These are phyloP conservation scores for Pachyseris speciosa DNA, from an alignment of 64 coral and sea anemone species.

Conservation along the genomic window DNA sequence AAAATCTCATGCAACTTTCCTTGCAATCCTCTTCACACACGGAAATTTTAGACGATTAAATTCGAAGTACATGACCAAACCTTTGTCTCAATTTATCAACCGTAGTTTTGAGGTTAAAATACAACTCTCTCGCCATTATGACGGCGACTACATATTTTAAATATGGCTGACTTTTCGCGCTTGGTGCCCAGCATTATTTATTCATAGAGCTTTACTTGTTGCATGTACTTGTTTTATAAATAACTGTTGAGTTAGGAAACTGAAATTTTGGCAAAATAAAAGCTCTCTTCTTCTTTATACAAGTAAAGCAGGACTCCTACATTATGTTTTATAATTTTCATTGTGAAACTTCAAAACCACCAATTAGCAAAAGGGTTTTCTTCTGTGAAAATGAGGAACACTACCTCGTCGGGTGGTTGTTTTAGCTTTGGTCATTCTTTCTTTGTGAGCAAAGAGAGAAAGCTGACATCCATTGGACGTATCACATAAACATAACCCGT, in stretches of 20 bases:
- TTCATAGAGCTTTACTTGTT: constrained; percentile 17
- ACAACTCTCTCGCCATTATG: constrained; percentile 14
- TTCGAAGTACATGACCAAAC: too few relatives aligned
- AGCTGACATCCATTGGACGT: neutral
- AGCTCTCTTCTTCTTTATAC: too few relatives aligned
- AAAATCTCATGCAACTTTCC: neutral
- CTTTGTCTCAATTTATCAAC: neutral
- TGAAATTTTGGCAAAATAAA: neutral
- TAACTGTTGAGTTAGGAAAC: neutral
- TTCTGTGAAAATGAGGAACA: neutral
- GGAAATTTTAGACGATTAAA: neutral
- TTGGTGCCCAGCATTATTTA: neutral
- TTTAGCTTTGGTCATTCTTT: constrained; percentile 40
- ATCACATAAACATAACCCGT: neutral
- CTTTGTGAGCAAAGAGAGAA: constrained; percentile 19
- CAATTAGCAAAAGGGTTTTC: neutral
- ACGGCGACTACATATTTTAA: neutral
- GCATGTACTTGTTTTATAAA: constrained; percentile 46
- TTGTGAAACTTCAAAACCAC: neutral
- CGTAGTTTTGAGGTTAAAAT: neutral
- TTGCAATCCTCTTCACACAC: too few relatives aligned
- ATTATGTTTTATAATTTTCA: neutral
- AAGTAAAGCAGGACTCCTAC: too few relatives aligned
- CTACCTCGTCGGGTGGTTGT: neutral
- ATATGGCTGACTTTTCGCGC: constrained; percentile 41